Conservation (phyloP, 1,140 invertebrate species). For the Eupeodes corollae region DNA sequence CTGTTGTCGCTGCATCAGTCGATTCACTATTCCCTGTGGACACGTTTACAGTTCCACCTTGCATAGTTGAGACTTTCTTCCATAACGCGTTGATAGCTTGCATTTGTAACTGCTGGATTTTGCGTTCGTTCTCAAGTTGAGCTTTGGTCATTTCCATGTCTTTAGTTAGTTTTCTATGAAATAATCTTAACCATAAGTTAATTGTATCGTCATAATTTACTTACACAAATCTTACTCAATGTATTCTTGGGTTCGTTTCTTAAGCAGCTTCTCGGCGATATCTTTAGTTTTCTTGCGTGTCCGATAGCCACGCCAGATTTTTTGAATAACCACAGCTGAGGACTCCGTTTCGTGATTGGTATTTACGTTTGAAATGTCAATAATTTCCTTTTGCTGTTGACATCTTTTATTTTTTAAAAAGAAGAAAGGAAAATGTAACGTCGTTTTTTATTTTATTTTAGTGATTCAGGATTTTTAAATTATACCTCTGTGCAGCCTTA, state of each 20-base stretch:
- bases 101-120: conserved; percentile 76
- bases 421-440: background rate
- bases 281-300: conserved; percentile 65
- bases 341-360: conserved; percentile 24
- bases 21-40: background rate
- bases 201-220: background rate
- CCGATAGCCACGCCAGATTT: conserved; percentile 77
- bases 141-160: conserved; percentile 73
- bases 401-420: background rate
- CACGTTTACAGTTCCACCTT: conserved; percentile 35
- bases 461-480: background rate
- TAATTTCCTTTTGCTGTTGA: conserved; percentile 8
- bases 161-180: conserved; percentile 55
- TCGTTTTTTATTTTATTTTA: background rate
- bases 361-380: conserved; percentile 14
- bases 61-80: conserved; percentile 71
- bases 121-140: conserved; percentile 72
- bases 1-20: conserved; percentile 1
- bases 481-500: conserved; percentile 35
- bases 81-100: conserved; percentile 81
- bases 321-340: conserved; percentile 71
- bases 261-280: conserved; percentile 65
- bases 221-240: conserved; percentile 54
- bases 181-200: background rate
- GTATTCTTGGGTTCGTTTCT: conserved; percentile 70